Base-by-base conservation (phyloP, 2,113 vertebrate species). In the Catagonus wagneri region DNA sequence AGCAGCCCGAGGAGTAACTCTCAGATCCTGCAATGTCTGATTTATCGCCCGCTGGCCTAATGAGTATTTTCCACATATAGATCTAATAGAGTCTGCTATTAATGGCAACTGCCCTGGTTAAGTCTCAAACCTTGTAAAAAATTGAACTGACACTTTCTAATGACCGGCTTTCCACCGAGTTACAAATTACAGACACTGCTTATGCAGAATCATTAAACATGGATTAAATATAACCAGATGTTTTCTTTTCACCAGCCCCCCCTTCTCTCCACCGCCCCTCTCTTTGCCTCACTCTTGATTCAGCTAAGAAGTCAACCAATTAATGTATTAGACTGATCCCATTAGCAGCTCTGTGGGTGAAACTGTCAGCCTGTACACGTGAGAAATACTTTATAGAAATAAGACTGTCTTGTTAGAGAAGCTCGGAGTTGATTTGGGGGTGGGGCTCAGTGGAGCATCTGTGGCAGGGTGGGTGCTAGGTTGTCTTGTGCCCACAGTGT, bases 401-500 rank as follows among this genome's bases (percentile, higher is more conserved):
- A 88, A 96, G 97, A 97, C 97, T 94, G 93, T 96, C 97, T 98
- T 95, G 96, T 97, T 98, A 97, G 97, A 93, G 75, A 97, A 97
- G 97, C 76, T 50, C 27, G 68, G 25, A 69, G 83, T 71, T 81
- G 32, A 29, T 56, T 72, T 75, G 36, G 52, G 54, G 50, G 4
- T 36, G 5, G 22, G n/a, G 29, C 58, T 32, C 52, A 17, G 39
- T 23, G 20, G 29, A 76, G 29, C 14, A 52, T 58, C 68, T 72
- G 29, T 27, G 79, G 66, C 20, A 95, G 66, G 65, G 34, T 22
- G 29, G 52, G 63, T 89, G 61, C 94, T 71, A 97, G 91, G 52
- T 2, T 97, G 52, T 79, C 23, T 72, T 98, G 2, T 98, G 81
- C 97, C 95, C 94, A 56, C 98, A 99, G 99, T 99, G 88, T 99